A percentile compares a stretch with the other conserved stretches of the same genome.
Conservation (phyloP, 1,140 invertebrate species). For the Drosophila setifemur region DNA sequence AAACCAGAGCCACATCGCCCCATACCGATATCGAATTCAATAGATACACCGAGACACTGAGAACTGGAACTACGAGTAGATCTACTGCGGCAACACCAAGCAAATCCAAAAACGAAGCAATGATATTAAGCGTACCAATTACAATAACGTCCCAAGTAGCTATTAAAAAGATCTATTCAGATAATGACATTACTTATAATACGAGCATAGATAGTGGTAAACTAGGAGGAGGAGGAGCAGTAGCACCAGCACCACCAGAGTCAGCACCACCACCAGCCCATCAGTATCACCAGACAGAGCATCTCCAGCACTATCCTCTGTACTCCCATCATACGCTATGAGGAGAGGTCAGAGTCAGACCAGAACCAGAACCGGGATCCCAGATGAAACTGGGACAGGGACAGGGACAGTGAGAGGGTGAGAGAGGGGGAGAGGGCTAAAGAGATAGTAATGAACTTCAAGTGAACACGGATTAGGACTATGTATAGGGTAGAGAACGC, state of each 20-base stretch:
- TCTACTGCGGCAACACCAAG: conserved; percentile 27
- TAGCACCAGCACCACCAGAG: background rate
- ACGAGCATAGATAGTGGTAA: conserved; percentile 13
- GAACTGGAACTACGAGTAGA: conserved; percentile 2
- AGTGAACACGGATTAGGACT: conserved; percentile 15
- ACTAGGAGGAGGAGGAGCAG: background rate
- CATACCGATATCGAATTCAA: conserved; percentile 50
- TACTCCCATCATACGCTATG: conserved; percentile 67
- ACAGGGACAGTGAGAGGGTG: too few relatives aligned
- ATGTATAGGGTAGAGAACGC: conserved; percentile 6
- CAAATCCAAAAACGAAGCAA: conserved; percentile 58
- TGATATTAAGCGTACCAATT: conserved; percentile 71
- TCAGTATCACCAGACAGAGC: background rate
- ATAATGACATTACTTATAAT: conserved; percentile 67
- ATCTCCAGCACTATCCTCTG: conserved; percentile 36
- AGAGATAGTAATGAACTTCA: background rate
- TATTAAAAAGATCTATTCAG: conserved; percentile 66
- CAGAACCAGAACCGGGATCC: conserved; percentile 13
- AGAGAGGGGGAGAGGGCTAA: too few relatives aligned
- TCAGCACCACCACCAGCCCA: background rate
- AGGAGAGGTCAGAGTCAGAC: conserved; percentile 7
- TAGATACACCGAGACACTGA: background rate
- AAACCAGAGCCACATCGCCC: conserved; percentile 58
- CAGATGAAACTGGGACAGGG: conserved; percentile 2
- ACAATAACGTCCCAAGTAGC: conserved; percentile 58